These are phyloP conservation scores for Acleris laterana DNA, from an alignment of 2,888 invertebrate species.

Conservation along the genomic window DNA sequence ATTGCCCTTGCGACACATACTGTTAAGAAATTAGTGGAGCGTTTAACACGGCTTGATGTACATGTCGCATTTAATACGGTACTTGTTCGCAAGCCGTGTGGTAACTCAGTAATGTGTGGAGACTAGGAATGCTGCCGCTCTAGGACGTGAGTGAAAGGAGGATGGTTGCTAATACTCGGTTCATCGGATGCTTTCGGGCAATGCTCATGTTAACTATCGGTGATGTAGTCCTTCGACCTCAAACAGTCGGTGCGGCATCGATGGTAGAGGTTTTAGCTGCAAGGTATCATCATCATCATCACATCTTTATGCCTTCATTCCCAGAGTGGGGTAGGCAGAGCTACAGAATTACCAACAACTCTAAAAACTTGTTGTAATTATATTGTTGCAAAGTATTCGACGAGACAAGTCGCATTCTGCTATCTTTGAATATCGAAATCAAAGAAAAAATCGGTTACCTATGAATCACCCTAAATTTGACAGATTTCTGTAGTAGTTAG, in stretches of 20 bases:
- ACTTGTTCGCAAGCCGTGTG: slow-evolving; percentile 15
- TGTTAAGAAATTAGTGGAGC: slow-evolving; percentile 25
- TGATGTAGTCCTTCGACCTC: slow-evolving; percentile 30
- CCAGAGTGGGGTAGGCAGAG: too few relatives aligned
- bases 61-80: slow-evolving; percentile 19
- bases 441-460: too few relatives aligned
- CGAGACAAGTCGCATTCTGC: too few relatives aligned
- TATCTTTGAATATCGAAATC: too few relatives aligned
- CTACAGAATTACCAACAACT: too few relatives aligned
- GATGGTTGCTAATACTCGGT: slow-evolving; percentile 40
- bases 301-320: too few relatives aligned
- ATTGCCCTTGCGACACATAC: slow-evolving; percentile 23
- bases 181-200: slow-evolving; percentile 17
- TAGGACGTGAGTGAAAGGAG: slow-evolving; percentile 66
- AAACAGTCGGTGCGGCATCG: not conserved
- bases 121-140: slow-evolving; percentile 40
- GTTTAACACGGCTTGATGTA: slow-evolving; percentile 15
- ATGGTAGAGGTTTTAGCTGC: not conserved
- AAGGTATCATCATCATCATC: too few relatives aligned
- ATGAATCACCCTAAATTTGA: too few relatives aligned
- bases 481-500: too few relatives aligned
- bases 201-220: slow-evolving; percentile 24
- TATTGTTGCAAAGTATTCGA: too few relatives aligned
- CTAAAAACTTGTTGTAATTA: too few relatives aligned
- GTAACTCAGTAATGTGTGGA: slow-evolving; percentile 24